phyloP scores from a whole-genome alignment of 2,113 vertebrate species.

The Tamias sibiricus region DNA sequence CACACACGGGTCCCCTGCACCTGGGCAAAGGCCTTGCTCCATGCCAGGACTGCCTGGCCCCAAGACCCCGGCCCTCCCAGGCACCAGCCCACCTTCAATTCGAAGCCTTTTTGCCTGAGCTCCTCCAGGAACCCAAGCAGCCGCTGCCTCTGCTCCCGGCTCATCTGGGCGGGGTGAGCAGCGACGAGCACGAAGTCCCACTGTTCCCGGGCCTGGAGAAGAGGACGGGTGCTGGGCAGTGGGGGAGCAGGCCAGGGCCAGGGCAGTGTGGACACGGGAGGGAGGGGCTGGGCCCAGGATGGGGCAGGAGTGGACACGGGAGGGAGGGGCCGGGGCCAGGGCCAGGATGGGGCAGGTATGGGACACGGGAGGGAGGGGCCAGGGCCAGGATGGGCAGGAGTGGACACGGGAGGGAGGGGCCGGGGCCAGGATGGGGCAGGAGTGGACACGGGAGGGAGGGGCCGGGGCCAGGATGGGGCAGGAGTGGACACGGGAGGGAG shows the following conservation, averaged over 20 bases:
- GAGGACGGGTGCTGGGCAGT: rapidly evolving
- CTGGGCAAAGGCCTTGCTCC: background rate
- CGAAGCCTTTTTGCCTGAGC: constrained; percentile 88
- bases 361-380: too few relatives aligned
- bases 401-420: too few relatives aligned
- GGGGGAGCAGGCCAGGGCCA: too few relatives aligned
- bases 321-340: too few relatives aligned
- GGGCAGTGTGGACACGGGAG: background rate
- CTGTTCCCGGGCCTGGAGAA: background rate
- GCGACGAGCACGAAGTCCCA: constrained; percentile 94
- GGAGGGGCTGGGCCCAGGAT: background rate
- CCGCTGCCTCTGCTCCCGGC: constrained; percentile 68
- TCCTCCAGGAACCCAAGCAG: constrained; percentile 87
- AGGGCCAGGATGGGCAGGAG: too few relatives aligned
- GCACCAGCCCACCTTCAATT: constrained; percentile 84
- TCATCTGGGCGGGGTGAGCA: background rate
- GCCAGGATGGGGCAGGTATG: too few relatives aligned
- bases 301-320: too few relatives aligned
- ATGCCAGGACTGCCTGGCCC: too few relatives aligned
- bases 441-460: too few relatives aligned
- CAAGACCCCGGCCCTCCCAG: rapidly evolving
- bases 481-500: too few relatives aligned
- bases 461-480: too few relatives aligned
- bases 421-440: too few relatives aligned
- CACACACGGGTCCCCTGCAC: background rate